phyloP scores from a whole-genome alignment of 2,113 vertebrate genomes.

The Protobothrops flavoviridis region DNA sequence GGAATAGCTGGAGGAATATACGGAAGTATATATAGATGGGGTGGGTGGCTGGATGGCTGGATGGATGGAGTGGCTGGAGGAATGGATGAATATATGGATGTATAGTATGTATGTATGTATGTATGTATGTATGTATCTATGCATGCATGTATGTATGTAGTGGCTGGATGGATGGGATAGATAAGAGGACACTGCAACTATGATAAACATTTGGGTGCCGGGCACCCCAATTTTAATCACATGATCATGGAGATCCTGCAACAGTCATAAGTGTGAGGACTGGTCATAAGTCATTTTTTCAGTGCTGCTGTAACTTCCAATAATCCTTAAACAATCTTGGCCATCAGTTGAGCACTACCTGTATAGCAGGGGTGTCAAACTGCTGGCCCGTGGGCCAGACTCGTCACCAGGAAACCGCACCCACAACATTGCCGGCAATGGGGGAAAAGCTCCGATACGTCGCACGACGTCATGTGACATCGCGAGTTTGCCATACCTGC shows the following conservation, averaged over 20 bases:
- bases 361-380: not conserved
- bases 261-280: not conserved
- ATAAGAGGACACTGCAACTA: not conserved
- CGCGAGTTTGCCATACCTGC: not conserved
- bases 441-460: too few relatives aligned
- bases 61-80: too few relatives aligned
- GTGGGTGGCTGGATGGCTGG: not conserved
- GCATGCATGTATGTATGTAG: not conserved
- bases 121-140: not conserved
- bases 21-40: too few relatives aligned
- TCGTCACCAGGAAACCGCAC: too few relatives aligned
- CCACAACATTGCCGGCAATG: too few relatives aligned
- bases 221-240: not conserved
- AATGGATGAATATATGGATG: too few relatives aligned
- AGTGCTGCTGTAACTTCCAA: not conserved
- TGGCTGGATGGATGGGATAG: not conserved
- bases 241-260: not conserved
- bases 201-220: not conserved
- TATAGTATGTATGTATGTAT: not conserved
- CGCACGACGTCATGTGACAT: too few relatives aligned
- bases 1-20: too few relatives aligned
- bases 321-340: not conserved
- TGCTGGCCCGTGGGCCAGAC: too few relatives aligned
- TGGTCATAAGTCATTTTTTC: not conserved
- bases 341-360: not conserved